Evolutionary conservation across 2,888 invertebrate species (phyloP), one percentile per base, ranked within the genome.

Genomic region (Agriopis aurantiaria): DNA sequence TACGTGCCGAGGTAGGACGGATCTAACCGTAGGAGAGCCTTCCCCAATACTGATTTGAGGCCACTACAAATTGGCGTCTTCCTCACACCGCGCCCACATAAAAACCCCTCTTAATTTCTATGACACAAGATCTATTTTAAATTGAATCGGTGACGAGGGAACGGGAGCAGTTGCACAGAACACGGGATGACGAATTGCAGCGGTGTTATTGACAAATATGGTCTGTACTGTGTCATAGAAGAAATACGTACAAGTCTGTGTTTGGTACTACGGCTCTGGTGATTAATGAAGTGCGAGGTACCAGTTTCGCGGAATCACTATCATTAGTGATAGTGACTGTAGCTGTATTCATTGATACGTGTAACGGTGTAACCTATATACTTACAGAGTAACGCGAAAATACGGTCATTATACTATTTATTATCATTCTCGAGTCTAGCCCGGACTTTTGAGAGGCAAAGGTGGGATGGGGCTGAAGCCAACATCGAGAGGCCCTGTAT

Each of bases 1-100:
- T 69, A 75, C 71, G 59, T 66, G 48, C 63, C 77, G 81, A 83
- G 85, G 80, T 86, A 78, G 85, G 83, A 85, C 88, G 88, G 88
- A 90, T 91, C 88, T 87, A 81, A 78, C 67, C 76, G 87, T 89
- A 89, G 90, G 90, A 87, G 88, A 89, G 85, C 88, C 91, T 90
- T 89, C 93, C 93, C 93, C 88, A 88, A 88, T 85, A 88, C 84
- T 86, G 91, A 92, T 94, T 93, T 93, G 93, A 93, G 93, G 93
- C 91, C 93, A 90, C 82, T 81, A 84, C 89, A 93, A 94, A 93
- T 93, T 92, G 93, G 85, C 78, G 86, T 85, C 93, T 91, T 94
- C 94, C 93, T 92, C 88, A 80, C 89, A 74, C 73, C 73, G 76
- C 76, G 75, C 82, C 80, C 82, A 81, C 70, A 72, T 83, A 79